Percentiles rank a stretch among this genome's conserved stretches.
Evolutionary conservation across 2,888 invertebrate species (phyloP).

Genomic region (Caenorhabditis japonica): DNA sequence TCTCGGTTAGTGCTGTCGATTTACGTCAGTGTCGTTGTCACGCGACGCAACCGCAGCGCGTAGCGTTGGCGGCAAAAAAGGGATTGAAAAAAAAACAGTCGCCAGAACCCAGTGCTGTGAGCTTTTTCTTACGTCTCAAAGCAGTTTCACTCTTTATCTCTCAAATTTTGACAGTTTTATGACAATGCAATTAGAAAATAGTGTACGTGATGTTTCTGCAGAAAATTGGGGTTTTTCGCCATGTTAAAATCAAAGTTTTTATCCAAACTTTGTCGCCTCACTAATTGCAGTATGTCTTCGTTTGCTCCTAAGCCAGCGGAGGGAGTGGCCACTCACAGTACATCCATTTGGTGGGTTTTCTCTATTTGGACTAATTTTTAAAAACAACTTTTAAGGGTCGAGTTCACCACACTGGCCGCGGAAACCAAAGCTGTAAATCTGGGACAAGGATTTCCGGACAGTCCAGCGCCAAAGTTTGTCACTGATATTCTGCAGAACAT

Average conservation of each 20-base stretch:
- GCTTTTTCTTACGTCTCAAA: too few relatives aligned
- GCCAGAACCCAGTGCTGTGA: too few relatives aligned
- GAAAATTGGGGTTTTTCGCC: conserved; percentile 38
- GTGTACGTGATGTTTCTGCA: conserved; percentile 44
- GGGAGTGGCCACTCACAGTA: conserved; percentile 45
- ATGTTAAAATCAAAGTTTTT: conserved; percentile 40
- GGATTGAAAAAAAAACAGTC: too few relatives aligned
- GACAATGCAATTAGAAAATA: too few relatives aligned
- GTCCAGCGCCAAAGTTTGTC: conserved; percentile 72
- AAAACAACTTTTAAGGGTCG: conserved; percentile 71
- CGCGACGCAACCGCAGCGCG: too few relatives aligned
- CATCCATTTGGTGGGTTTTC: conserved; percentile 60
- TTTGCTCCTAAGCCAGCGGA: conserved; percentile 50
- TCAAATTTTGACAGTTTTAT: too few relatives aligned
- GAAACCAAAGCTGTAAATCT: conserved; percentile 76
- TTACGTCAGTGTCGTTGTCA: too few relatives aligned
- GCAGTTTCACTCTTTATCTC: too few relatives aligned
- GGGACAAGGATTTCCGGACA: conserved; percentile 77
- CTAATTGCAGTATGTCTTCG: conserved; percentile 38
- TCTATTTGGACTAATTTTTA: background rate
- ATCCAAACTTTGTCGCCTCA: conserved; percentile 33
- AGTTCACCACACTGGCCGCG: conserved; percentile 74
- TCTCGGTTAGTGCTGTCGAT: too few relatives aligned
- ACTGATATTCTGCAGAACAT: conserved; percentile 70
- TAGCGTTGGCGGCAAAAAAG: too few relatives aligned